These are phyloP conservation scores for Gonioctena quinquepunctata DNA, from an alignment of 1,140 invertebrate genomes.

Conservation along the genomic window DNA sequence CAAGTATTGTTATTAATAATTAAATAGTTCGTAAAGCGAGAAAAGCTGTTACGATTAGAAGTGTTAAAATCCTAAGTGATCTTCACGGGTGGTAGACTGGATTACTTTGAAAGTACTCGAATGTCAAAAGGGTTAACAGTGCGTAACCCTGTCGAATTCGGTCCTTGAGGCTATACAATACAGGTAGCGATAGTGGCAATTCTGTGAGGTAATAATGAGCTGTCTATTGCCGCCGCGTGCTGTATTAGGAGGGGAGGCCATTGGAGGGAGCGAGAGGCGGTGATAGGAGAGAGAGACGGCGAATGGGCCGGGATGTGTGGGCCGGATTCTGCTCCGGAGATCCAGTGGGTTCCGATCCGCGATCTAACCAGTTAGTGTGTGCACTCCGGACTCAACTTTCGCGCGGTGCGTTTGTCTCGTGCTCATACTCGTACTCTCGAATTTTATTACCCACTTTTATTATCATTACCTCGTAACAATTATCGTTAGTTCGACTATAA, in stretches of 20 bases:
- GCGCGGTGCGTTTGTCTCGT: slow-evolving; percentile 46
- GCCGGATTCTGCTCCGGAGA: slow-evolving; percentile 52
- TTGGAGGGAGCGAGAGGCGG: slow-evolving; percentile 33
- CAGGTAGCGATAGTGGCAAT: slow-evolving; percentile 49
- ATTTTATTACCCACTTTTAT: slow-evolving; percentile 50
- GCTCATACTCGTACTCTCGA: slow-evolving; percentile 28
- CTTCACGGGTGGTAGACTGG: neutral
- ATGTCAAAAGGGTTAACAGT: neutral
- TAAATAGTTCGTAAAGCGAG: no score
- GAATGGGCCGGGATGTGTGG: slow-evolving; percentile 55
- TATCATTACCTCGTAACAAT: slow-evolving; percentile 52
- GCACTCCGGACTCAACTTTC: slow-evolving; percentile 51
- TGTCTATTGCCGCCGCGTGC: slow-evolving; percentile 50
- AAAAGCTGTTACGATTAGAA: no score
- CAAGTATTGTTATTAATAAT: neutral
- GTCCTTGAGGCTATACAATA: slow-evolving; percentile 39
- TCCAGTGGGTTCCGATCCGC: slow-evolving; percentile 55
- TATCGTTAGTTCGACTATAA: slow-evolving; percentile 51
- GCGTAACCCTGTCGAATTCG: slow-evolving; percentile 29
- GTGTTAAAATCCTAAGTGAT: neutral
- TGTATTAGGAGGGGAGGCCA: slow-evolving; percentile 22
- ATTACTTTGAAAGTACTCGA: neutral
- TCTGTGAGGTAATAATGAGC: slow-evolving; percentile 45
- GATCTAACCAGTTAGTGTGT: slow-evolving; percentile 47
- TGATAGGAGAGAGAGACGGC: slow-evolving; percentile 41